These are phyloP conservation scores for Vulpes lagopus DNA, from an alignment of 2,113 vertebrate genomes.

Conservation along the genomic window DNA sequence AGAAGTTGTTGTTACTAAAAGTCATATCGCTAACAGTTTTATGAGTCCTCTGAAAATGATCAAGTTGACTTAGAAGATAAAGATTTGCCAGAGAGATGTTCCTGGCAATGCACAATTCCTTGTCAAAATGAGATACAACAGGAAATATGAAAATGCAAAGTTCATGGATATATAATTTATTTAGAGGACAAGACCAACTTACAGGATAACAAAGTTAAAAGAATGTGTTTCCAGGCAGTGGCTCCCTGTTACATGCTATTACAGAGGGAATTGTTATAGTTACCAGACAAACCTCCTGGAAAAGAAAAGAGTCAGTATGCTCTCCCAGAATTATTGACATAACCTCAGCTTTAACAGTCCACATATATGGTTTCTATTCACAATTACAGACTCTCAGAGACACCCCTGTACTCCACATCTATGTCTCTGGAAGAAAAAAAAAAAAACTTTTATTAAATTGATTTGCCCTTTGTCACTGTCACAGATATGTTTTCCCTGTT, in stretches of 20 bases:
- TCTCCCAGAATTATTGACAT: constrained; percentile 68
- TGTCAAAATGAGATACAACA: constrained; percentile 12
- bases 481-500: constrained; percentile 90
- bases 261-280: constrained; percentile 61
- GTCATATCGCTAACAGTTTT: constrained; percentile 48
- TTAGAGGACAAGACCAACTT: constrained; percentile 61
- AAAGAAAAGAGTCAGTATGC: background rate
- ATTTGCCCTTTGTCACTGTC: constrained; percentile 91
- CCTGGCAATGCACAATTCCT: background rate
- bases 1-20: constrained; percentile 54
- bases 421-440: constrained; percentile 31
- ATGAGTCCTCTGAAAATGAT: constrained; percentile 49
- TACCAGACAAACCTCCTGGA: constrained; percentile 26
- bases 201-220: constrained; percentile 44
- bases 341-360: constrained; percentile 68
- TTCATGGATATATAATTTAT: constrained; percentile 44
- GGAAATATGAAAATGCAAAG: constrained; percentile 38
- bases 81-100: constrained; percentile 33
- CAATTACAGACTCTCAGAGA: constrained; percentile 69
- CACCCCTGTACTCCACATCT: constrained; percentile 76
- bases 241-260: constrained; percentile 34
- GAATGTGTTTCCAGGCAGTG: constrained; percentile 45
- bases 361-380: constrained; percentile 74
- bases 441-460: constrained; percentile 86
- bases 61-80: constrained; percentile 54